Evolutionary conservation across 2,888 invertebrate species (phyloP).

Genomic region (Molorchus minor): DNA sequence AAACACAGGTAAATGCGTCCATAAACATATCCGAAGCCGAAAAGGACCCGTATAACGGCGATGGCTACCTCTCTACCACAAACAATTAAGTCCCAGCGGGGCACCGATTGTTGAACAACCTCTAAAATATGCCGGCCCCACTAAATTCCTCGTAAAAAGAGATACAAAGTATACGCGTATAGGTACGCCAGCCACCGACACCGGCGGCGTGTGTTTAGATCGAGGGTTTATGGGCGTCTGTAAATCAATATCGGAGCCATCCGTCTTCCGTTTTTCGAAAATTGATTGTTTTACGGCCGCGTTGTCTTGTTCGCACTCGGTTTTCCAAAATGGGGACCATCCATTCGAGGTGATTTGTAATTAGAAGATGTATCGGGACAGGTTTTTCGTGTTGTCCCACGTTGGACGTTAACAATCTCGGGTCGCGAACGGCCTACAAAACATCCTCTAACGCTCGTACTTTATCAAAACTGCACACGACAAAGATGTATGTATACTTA

Average conservation of each 20-base stretch:
- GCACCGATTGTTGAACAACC: slow-evolving; percentile 32
- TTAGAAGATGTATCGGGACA: no score
- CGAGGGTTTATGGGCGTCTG: slow-evolving; percentile 33
- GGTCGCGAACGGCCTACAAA: no score
- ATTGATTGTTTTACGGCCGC: background rate
- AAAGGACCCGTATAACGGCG: slow-evolving; percentile 25
- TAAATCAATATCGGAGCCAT: slow-evolving; percentile 34
- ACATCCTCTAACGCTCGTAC: no score
- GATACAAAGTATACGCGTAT: slow-evolving; percentile 34
- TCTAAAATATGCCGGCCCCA: slow-evolving; percentile 34
- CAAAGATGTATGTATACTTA: background rate
- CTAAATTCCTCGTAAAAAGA: slow-evolving; percentile 13
- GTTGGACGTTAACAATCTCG: no score
- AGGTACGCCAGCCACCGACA: slow-evolving; percentile 1
- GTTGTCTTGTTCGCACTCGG: background rate
- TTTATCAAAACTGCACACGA: slow-evolving; percentile 1
- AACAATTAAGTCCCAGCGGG: slow-evolving; percentile 39
- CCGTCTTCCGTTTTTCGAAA: no score
- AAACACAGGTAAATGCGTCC: slow-evolving; percentile 47
- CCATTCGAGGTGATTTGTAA: no score
- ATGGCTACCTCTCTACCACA: slow-evolving; percentile 38
- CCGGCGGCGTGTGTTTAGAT: slow-evolving; percentile 17
- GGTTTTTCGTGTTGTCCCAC: no score
- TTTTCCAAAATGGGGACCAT: background rate
- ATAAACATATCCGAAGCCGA: slow-evolving; percentile 40